Conservation (phyloP, 2,888 invertebrate genomes). For the Callyntrura guangdongensis region DNA sequence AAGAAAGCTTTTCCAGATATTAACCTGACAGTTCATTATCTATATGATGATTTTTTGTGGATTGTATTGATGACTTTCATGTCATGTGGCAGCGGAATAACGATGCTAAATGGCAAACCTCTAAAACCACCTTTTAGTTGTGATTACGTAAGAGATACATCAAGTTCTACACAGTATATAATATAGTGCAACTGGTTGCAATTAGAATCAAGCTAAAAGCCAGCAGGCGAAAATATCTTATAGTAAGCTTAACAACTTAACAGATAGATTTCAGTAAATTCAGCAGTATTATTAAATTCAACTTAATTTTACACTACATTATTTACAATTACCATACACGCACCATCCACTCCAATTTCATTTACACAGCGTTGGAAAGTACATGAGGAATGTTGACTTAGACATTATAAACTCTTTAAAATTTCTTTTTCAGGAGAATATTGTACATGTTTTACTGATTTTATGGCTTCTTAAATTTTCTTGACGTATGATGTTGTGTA, state of each 20-base stretch:
- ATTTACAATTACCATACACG: slow-evolving; percentile 68
- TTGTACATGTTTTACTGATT: slow-evolving; percentile 52
- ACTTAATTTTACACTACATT: background rate
- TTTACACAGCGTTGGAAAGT: slow-evolving; percentile 83
- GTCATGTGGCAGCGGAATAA: too few species aligned
- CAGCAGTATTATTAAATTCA: too few species aligned
- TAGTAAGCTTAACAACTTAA: background rate
- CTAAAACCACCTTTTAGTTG: too few species aligned
- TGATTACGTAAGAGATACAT: too few species aligned
- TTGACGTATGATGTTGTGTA: background rate
- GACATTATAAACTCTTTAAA: slow-evolving; percentile 66
- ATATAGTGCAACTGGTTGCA: background rate
- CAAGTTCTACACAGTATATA: background rate
- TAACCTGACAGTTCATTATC: too few species aligned
- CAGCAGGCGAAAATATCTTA: slow-evolving; percentile 1
- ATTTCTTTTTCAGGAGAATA: slow-evolving; percentile 17
- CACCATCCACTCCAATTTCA: slow-evolving; percentile 64
- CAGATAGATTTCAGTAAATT: background rate
- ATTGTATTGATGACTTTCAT: too few species aligned
- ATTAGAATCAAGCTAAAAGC: background rate
- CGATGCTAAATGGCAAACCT: too few species aligned
- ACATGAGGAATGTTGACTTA: slow-evolving; percentile 84
- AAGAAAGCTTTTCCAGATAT: too few species aligned
- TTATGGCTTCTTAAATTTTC: slow-evolving; percentile 49
- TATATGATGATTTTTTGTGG: too few species aligned